These are phyloP conservation scores for Nasonia oneida DNA, from an alignment of 2,888 invertebrate genomes.

Conservation along the genomic window DNA sequence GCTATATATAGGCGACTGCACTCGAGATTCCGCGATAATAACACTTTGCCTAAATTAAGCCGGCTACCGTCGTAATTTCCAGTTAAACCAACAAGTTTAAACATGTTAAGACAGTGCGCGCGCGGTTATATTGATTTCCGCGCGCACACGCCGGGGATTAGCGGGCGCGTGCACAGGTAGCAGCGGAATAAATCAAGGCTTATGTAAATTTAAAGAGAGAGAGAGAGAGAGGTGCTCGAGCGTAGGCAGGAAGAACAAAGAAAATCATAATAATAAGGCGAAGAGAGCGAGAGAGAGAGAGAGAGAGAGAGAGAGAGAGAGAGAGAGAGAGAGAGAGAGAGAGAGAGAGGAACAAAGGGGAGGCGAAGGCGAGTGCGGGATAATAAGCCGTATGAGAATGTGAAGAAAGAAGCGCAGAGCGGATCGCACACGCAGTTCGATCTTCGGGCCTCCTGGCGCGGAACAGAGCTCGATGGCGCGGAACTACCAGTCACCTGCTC, in stretches of 20 bases:
- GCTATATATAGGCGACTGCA: not conserved
- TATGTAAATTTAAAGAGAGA: constrained; percentile 50
- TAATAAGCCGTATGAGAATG: constrained; percentile 62
- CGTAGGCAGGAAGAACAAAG: constrained; percentile 48
- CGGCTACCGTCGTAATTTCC: constrained; percentile 10
- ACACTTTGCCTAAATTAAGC: constrained; percentile 45
- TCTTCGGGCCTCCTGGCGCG: constrained; percentile 77
- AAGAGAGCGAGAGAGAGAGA: not conserved
- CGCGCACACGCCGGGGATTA: not conserved
- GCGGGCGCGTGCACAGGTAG: constrained; percentile 1
- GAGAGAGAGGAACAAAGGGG: constrained; percentile 59
- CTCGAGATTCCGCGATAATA: constrained; percentile 57
- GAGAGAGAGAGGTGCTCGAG: not conserved
- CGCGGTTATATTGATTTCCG: constrained; percentile 45
- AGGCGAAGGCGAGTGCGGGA: constrained; percentile 63
- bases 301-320: too few relatives aligned
- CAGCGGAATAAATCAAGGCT: constrained; percentile 52
- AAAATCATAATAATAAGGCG: constrained; percentile 53
- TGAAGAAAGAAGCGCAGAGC: constrained; percentile 47
- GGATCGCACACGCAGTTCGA: constrained; percentile 67
- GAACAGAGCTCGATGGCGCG: constrained; percentile 78
- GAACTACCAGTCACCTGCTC: constrained; percentile 79
- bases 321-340: too few relatives aligned
- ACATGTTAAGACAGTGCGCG: constrained; percentile 33
- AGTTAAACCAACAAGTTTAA: constrained; percentile 51